Evolutionary conservation across 2,797 vertebrate species (phyloP).

Genomic region (Falco biarmicus): DNA sequence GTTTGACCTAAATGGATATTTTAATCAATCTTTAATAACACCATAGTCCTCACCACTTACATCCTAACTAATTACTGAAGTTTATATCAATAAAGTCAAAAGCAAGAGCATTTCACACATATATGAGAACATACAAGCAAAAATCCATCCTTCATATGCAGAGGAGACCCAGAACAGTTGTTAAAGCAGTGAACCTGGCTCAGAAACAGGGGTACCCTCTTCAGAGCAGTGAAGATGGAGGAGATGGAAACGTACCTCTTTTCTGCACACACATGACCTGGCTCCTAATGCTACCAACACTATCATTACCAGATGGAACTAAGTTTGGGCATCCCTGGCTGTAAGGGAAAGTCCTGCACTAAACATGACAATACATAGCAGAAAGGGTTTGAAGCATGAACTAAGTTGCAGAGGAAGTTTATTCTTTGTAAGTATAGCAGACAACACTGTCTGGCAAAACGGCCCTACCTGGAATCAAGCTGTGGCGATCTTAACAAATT

Average conservation of each 20-base stretch:
- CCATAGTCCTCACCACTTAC: neutral
- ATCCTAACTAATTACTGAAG: neutral
- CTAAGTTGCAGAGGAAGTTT: neutral
- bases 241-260: neutral
- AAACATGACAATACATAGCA: neutral
- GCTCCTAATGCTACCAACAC: neutral
- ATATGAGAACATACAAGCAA: fast-evolving
- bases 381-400: neutral
- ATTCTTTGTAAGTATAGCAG: neutral
- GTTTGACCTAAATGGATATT: neutral
- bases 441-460: neutral
- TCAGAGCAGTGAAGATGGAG: neutral
- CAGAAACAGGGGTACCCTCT: neutral
- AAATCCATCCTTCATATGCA: neutral
- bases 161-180: neutral
- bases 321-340: neutral
- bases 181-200: neutral
- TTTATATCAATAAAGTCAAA: neutral
- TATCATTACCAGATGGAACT: neutral
- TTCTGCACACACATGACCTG: neutral
- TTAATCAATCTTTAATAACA: neutral
- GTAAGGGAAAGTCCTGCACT: neutral
- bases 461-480: neutral
- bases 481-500: neutral
- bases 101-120: neutral